Evolutionary conservation across 2,113 vertebrate species (phyloP), one percentile per base, ranked within the genome.

Genomic region (Solea solea): DNA sequence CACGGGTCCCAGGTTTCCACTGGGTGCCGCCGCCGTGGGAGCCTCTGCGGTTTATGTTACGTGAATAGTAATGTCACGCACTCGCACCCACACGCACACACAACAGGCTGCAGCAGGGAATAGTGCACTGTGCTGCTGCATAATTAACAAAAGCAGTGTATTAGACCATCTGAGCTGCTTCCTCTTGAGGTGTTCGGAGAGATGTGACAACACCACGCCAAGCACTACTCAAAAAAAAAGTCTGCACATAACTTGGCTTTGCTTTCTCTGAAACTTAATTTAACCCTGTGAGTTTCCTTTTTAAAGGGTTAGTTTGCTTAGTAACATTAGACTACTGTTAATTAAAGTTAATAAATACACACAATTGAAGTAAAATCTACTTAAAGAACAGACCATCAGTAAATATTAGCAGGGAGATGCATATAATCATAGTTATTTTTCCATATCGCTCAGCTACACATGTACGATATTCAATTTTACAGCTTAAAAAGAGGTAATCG

Each of bases 71-170:
- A 85, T 84, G 76, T 51, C 55, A 41, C 21, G 21, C 21, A 21
- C 21, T 21, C 21, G 21, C 21, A 21, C 21, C 21, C 78, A 58
- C 62, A 34, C 64, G 58, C 56, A 53, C 53, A 52, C 60, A 5
- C 9, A 5, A 45, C 40, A 25, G 59, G 69, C 60, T 52, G 69
- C 85, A 44, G 68, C 4, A 7, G 81, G 86, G 84, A 81, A 82
- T 69, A 72, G 75, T 67, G 72, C 76, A 78, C 76, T 77, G 80
- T 85, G 87, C 70, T 34, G 55, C 72, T 78, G 89, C 89, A 89
- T 92, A 92, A 92, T 88, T 88, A 89, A 80, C 78, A 65, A 49
- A 72, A 73, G 59, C 68, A 53, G 69, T 1, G 66, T 69, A 61
- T 71, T 59, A 76, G 64, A 83, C 73, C 59, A 55, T 76, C 74